Percentiles rank a stretch among this genome's conserved stretches.
phyloP scores from a whole-genome alignment of 2,888 invertebrate genomes.

The Villa cingulata region DNA sequence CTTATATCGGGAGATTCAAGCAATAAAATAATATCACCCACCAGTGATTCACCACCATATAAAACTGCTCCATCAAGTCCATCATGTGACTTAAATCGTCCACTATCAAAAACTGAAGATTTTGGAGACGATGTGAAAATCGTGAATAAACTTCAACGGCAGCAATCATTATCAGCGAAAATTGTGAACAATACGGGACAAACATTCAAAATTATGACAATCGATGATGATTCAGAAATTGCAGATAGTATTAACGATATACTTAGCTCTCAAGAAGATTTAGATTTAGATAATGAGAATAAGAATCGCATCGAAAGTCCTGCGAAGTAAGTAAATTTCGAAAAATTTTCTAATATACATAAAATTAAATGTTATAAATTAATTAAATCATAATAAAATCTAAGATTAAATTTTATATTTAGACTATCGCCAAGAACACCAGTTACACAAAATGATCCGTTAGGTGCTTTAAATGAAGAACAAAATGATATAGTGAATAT shows the following conservation, averaged over 20 bases:
- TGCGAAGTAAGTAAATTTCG: conserved; percentile 32
- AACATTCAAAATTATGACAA: conserved; percentile 27
- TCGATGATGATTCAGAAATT: conserved; percentile 14
- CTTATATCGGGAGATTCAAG: conserved; percentile 38
- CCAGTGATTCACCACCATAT: conserved; percentile 10
- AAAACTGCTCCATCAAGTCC: conserved; percentile 45
- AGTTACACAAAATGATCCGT: conserved; percentile 81
- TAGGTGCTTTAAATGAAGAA: conserved; percentile 58
- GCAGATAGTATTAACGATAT: conserved; percentile 18
- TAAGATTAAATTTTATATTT: conserved; percentile 1
- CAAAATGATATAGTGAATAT: conserved; percentile 18
- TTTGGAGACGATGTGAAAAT: conserved; percentile 70
- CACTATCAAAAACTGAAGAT: conserved; percentile 54
- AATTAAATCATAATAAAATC: neutral
- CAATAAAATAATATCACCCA: conserved; percentile 9
- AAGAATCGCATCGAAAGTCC: conserved; percentile 28
- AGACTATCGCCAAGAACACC: conserved; percentile 66
- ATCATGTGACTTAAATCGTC: conserved; percentile 41
- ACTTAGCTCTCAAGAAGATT: conserved; percentile 26
- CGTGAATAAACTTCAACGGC: conserved; percentile 51
- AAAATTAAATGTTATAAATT: no score
- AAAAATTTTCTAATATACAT: neutral
- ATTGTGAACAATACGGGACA: conserved; percentile 2
- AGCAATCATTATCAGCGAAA: conserved; percentile 21
- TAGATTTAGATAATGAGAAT: conserved; percentile 18